Evolutionary conservation across 2,888 invertebrate genomes (phyloP).

Genomic region (Eupsilia transversa): DNA sequence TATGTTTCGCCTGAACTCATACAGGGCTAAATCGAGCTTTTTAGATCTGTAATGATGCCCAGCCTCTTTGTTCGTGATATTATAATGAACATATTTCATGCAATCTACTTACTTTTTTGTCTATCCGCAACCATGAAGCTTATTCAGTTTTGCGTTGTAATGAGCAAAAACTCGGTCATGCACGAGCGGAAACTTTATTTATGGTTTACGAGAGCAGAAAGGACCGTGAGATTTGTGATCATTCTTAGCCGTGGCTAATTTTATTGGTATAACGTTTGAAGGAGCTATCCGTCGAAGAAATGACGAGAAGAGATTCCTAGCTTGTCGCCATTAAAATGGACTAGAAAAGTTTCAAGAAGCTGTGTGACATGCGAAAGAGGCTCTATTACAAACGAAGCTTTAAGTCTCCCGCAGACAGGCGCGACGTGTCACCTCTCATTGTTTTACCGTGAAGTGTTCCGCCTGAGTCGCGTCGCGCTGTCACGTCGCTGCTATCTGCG

Average conservation of each 20-base stretch:
- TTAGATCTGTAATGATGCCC: conserved; percentile 67
- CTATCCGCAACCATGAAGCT: conserved; percentile 66
- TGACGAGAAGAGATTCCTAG: not conserved
- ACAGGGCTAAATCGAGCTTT: conserved; percentile 60
- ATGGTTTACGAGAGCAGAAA: conserved; percentile 65
- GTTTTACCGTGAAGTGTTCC: too few relatives aligned
- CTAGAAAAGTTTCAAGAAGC: not conserved
- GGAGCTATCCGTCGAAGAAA: not conserved
- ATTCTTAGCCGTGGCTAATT: conserved; percentile 59
- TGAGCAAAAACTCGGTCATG: conserved; percentile 77
- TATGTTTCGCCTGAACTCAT: conserved; percentile 50
- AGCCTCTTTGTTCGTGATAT: conserved; percentile 72
- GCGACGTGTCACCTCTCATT: too few relatives aligned
- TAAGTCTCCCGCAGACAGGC: too few relatives aligned
- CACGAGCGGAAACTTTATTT: conserved; percentile 70
- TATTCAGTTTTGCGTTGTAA: conserved; percentile 71
- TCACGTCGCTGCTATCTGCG: too few relatives aligned
- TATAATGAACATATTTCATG: conserved; percentile 73
- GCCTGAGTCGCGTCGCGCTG: too few relatives aligned
- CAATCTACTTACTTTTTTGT: conserved; percentile 76
- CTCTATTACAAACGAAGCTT: too few relatives aligned
- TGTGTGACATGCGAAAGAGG: too few relatives aligned
- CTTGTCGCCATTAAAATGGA: too few relatives aligned
- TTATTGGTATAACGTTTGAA: conserved; percentile 60
- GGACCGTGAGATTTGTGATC: conserved; percentile 66